Conservation (phyloP, 2,888 invertebrate genomes). For the Eupeodes luniger region DNA sequence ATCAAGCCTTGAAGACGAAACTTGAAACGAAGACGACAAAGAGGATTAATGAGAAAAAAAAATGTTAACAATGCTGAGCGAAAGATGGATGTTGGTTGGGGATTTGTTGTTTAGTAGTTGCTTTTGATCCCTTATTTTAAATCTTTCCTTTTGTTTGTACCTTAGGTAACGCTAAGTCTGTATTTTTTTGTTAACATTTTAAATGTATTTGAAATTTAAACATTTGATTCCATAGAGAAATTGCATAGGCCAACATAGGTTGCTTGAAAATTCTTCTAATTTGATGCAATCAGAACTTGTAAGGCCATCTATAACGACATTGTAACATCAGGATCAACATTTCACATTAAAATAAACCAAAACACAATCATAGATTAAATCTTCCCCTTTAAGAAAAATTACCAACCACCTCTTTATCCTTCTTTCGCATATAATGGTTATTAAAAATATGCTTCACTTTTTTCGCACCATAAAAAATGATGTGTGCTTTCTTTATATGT, state of each 20-base stretch:
- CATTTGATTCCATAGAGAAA: too few relatives aligned
- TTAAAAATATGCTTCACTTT: neutral
- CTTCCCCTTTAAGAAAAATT: neutral
- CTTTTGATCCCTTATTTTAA: neutral
- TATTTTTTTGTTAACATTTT: too few relatives aligned
- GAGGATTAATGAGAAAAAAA: slow-evolving; percentile 29
- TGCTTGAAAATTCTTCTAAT: too few relatives aligned
- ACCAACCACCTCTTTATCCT: neutral
- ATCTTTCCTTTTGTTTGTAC: neutral
- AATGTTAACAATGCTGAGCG: slow-evolving; percentile 46
- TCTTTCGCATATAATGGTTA: neutral
- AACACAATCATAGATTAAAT: neutral
- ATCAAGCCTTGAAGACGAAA: slow-evolving; percentile 35
- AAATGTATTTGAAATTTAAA: too few relatives aligned
- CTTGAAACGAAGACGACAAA: slow-evolving; percentile 16
- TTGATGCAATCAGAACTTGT: too few relatives aligned
- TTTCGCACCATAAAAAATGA: neutral
- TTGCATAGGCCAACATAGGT: too few relatives aligned
- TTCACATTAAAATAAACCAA: neutral
- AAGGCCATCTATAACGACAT: too few relatives aligned
- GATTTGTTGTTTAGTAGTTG: neutral
- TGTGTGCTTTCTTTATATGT: neutral
- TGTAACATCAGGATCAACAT: too few relatives aligned
- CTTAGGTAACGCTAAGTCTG: neutral
- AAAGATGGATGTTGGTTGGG: slow-evolving; percentile 21